These are phyloP conservation scores for Gadus macrocephalus DNA, from an alignment of 2,113 vertebrate species.

Conservation along the genomic window DNA sequence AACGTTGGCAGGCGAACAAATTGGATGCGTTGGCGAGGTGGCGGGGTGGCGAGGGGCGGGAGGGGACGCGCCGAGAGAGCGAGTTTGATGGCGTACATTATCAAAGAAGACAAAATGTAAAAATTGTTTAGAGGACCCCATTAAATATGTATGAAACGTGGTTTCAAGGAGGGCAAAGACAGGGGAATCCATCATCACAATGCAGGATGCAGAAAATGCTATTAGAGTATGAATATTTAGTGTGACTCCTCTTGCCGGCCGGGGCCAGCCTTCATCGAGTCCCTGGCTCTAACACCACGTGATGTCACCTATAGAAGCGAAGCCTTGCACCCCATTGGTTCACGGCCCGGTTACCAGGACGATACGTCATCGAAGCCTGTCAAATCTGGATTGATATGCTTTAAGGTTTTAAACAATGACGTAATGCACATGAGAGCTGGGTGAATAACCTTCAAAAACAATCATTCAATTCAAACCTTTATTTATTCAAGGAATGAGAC, in stretches of 20 bases:
- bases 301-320: no score
- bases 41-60: constrained; percentile 25
- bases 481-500: no score
- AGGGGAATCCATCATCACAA: constrained; percentile 71
- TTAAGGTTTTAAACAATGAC: no score
- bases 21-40: constrained; percentile 6
- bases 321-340: no score
- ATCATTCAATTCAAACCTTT: no score
- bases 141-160: constrained; percentile 75
- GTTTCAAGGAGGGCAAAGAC: constrained; percentile 70
- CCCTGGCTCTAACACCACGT: neutral
- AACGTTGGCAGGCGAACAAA: constrained; percentile 43
- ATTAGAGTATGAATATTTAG: constrained; percentile 75
- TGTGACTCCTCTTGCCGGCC: constrained; percentile 34
- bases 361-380: no score
- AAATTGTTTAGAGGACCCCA: constrained; percentile 73
- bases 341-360: no score
- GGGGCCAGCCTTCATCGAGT: neutral
- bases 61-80: constrained; percentile 15
- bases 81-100: constrained; percentile 71
- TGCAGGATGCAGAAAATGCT: constrained; percentile 66
- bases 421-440: no score
- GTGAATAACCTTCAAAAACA: no score
- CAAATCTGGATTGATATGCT: no score
- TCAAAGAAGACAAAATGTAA: constrained; percentile 76